These are phyloP conservation scores for Drosophila paucipuncta DNA, from an alignment of 2,888 invertebrate genomes.

Conservation along the genomic window DNA sequence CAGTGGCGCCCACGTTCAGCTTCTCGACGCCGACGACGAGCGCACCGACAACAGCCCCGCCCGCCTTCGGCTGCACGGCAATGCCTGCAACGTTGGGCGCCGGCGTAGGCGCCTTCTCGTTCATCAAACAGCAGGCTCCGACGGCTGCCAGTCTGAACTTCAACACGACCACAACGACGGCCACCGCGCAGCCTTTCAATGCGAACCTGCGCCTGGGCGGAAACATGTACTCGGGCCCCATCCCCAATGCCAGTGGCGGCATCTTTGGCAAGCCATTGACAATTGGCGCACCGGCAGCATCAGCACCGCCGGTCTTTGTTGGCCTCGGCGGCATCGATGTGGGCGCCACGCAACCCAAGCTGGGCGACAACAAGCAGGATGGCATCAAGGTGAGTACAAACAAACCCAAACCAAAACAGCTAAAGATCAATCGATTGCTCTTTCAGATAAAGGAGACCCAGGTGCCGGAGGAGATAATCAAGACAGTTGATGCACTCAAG, in stretches of 20 bases:
- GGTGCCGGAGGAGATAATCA: conserved; percentile 91
- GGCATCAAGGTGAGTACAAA: conserved; percentile 71
- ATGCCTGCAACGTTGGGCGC: conserved; percentile 59
- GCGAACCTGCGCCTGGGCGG: conserved; percentile 46
- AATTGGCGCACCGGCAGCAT: conserved; percentile 55
- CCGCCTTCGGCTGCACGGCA: conserved; percentile 59
- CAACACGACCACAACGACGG: conserved; percentile 80
- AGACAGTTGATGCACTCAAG: conserved; percentile 92
- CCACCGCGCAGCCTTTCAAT: conserved; percentile 71
- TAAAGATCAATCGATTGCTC: background rate
- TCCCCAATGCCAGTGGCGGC: conserved; percentile 44
- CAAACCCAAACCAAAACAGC: background rate
- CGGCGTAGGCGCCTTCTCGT: conserved; percentile 64
- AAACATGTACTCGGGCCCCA: conserved; percentile 23
- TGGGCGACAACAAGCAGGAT: conserved; percentile 84
- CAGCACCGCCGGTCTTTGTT: conserved; percentile 76
- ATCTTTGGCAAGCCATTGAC: conserved; percentile 78
- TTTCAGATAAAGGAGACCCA: conserved; percentile 84
- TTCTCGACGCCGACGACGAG: conserved; percentile 57
- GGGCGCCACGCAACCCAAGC: conserved; percentile 83
- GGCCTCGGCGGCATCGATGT: conserved; percentile 85
- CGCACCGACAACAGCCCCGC: conserved; percentile 60
- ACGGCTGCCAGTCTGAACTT: conserved; percentile 82
- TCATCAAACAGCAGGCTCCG: conserved; percentile 72
- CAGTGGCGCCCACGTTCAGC: conserved; percentile 62